These are phyloP conservation scores for Drosophila baimaii DNA, from an alignment of 1,140 invertebrate species.

Conservation along the genomic window DNA sequence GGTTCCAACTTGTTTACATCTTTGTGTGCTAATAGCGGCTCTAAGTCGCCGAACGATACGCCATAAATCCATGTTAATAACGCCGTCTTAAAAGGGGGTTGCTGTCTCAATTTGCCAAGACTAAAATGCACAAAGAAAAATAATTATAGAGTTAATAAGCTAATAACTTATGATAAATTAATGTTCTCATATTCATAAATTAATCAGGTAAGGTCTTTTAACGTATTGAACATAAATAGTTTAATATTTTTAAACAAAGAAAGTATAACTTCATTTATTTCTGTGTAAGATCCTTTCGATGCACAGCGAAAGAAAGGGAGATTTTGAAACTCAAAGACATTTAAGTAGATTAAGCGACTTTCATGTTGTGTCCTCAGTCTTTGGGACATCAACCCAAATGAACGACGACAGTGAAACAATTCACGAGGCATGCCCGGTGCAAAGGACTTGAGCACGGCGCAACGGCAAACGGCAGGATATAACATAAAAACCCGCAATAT, in stretches of 20 bases:
- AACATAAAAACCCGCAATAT: constrained; percentile 64
- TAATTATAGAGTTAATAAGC: not conserved
- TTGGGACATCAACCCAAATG: constrained; percentile 73
- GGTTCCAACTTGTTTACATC: constrained; percentile 67
- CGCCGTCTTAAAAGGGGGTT: constrained; percentile 21
- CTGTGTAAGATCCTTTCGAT: constrained; percentile 10
- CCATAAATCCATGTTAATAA: constrained; percentile 82
- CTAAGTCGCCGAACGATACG: constrained; percentile 72
- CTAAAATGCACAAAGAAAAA: constrained; percentile 14
- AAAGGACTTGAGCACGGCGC: constrained; percentile 71
- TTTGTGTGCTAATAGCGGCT: constrained; percentile 69
- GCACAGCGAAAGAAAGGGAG: constrained; percentile 6
- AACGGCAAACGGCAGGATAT: constrained; percentile 44
- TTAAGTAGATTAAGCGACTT: constrained; percentile 83
- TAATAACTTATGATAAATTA: too few relatives aligned
- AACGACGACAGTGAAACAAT: constrained; percentile 82
- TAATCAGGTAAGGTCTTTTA: not conserved
- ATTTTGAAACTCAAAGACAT: constrained; percentile 75
- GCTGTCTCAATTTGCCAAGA: constrained; percentile 33
- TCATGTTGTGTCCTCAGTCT: constrained; percentile 68
- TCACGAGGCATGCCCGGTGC: constrained; percentile 73
- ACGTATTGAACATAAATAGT: not conserved
- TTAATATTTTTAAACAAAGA: not conserved
- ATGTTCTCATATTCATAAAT: too few relatives aligned
- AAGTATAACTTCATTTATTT: not conserved